Evolutionary conservation across 2,888 invertebrate species (phyloP), one percentile per base, ranked within the genome.

Genomic region (Drosophila bunnanda): DNA sequence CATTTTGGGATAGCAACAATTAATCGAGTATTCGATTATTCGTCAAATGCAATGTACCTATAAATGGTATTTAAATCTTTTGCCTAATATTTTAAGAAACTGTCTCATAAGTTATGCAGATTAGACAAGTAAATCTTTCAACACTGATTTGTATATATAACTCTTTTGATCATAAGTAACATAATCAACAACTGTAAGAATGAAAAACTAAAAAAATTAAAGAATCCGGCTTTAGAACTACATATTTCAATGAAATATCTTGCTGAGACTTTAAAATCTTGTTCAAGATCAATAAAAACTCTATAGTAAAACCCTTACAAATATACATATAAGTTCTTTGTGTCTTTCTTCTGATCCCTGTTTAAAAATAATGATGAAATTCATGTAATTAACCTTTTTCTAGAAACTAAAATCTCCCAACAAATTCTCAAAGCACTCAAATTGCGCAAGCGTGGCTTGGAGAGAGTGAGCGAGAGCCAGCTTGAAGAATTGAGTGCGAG

Each of bases 371-470:
- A 50, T 50, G 50, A 20, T 32, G 32, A 50, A 50, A 50, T 50
- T 48, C 20, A 15, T 9, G 20, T 9, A 4, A 5, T 13, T 48
- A 50, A 50, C 50, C 32, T 50, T 50, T 10, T 50, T 50, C 50
- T 50, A 15, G 32, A 50, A 48, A 15, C 9, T 25, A 10, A 15
- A 52, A 20, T 15, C 32, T 52, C 22, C 2, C 20, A 25, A 25
- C 8, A 9, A 22, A 22, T 22, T 52, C 10, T 9, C 22, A 34
- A 34, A 52, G 9, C 39, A 32, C 62, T 65, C 50, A 22, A 65
- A 62, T 65, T 65, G 64, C 64, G 64, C 64, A 65, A 65, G 64
- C 64, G 64, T 65, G 62, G 64, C 61, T 30, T 17, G 20, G 7
- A 28, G 32, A 39, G 56, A n/a, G 22, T 5, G 28, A 20, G 43